phyloP scores from a whole-genome alignment of 37 sponge, comb jelly and placozoan genomes.

The Oscarella lobularis region DNA sequence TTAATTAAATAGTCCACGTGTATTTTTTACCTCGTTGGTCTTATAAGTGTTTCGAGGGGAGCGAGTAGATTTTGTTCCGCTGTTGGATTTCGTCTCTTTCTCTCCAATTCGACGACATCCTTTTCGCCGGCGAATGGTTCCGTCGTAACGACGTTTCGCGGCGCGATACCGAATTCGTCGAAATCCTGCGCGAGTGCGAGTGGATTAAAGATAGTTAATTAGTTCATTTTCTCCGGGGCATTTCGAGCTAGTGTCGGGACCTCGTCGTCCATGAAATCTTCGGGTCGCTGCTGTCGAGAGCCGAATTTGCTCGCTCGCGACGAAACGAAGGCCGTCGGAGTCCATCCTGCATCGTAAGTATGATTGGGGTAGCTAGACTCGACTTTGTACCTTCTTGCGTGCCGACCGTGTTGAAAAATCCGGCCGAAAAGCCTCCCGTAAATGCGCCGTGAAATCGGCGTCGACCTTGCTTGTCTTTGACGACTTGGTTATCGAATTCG shows the following conservation, averaged over 20 bases:
- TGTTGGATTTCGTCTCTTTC: neutral
- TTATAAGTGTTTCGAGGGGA: constrained; percentile 37
- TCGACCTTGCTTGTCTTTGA: constrained; percentile 63
- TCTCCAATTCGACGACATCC: constrained; percentile 5
- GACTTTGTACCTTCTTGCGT: constrained; percentile 63
- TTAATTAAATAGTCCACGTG: neutral
- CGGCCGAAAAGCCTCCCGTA: constrained; percentile 98
- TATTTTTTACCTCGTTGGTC: constrained; percentile 37
- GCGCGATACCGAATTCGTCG: constrained; percentile 74
- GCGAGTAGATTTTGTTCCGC: neutral
- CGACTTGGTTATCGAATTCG: constrained; percentile 47
- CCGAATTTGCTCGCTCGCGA: constrained; percentile 36
- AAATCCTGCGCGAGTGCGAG: constrained; percentile 54
- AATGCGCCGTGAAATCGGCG: constrained; percentile 96
- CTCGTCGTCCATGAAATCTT: constrained; percentile 95
- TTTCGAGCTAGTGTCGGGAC: too few species aligned
- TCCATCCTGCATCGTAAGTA: constrained; percentile 76
- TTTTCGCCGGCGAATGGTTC: constrained; percentile 25
- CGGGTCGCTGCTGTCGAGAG: constrained; percentile 32
- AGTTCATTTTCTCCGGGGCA: too few species aligned
- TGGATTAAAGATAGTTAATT: constrained; percentile 3
- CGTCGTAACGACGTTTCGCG: constrained; percentile 40
- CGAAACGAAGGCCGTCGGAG: constrained; percentile 66
- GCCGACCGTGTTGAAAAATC: constrained; percentile 93
- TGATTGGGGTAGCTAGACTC: too few species aligned